A percentile compares a stretch with the other conserved stretches of the same genome.
Conservation (phyloP, 2,888 invertebrate species). For the Tipula vernalis region DNA sequence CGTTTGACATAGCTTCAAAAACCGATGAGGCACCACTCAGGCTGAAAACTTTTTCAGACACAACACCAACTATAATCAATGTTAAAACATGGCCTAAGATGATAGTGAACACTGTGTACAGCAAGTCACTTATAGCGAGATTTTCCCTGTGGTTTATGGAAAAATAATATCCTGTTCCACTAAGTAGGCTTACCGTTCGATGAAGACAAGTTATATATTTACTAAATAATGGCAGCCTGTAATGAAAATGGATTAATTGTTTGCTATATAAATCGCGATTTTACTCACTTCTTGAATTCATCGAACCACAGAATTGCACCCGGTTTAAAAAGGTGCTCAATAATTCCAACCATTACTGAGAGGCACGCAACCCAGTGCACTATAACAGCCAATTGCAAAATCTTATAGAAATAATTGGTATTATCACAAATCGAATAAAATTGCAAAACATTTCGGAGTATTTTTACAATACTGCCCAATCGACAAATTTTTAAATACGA, state of each 20-base stretch:
- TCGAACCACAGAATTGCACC: background rate
- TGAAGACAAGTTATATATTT: background rate
- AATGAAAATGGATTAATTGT: background rate
- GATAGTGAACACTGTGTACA: background rate
- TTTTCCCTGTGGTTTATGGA: background rate
- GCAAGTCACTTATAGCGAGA: background rate
- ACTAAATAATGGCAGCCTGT: background rate
- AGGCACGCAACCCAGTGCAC: background rate
- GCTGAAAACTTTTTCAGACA: background rate
- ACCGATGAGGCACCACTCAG: background rate
- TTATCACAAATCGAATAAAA: too few species aligned
- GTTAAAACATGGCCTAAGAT: background rate
- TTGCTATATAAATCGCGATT: too few species aligned
- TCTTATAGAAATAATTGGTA: background rate
- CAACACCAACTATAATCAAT: background rate
- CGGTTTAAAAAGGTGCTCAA: background rate
- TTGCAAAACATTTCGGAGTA: background rate
- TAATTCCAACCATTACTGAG: background rate
- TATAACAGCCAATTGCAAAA: background rate
- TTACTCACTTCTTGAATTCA: background rate
- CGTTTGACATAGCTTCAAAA: background rate
- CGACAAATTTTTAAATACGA: background rate
- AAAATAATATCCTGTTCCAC: background rate
- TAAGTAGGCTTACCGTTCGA: background rate
- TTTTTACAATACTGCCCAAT: background rate